A percentile compares a stretch with the other conserved stretches of the same genome.
Evolutionary conservation across 2,888 invertebrate species (phyloP).

Genomic region (Spodoptera littoralis): DNA sequence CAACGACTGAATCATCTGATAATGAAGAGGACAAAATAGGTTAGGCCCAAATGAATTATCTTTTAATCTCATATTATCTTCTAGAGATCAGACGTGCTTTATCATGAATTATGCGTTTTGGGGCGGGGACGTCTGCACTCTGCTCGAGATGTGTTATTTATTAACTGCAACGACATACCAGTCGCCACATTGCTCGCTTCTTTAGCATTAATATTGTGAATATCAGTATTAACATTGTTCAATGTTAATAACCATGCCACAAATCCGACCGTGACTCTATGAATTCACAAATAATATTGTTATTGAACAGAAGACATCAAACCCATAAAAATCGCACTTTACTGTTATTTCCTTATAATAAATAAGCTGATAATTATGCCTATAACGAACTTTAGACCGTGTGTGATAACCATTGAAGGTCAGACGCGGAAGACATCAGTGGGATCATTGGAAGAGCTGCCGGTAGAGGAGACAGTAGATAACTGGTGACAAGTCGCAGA

Average conservation of each 20-base stretch:
- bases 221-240: not conserved
- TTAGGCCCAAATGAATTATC: constrained; percentile 17
- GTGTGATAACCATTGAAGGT: constrained; percentile 43
- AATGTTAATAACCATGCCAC: not conserved
- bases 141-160: constrained; percentile 28
- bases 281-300: too few relatives aligned
- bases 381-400: constrained; percentile 11
- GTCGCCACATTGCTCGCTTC: not conserved
- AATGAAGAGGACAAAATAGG: constrained; percentile 1
- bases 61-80: constrained; percentile 8
- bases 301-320: too few relatives aligned
- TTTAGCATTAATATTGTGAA: too few relatives aligned
- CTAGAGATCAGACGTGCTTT: constrained; percentile 4
- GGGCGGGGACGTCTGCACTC: constrained; percentile 8
- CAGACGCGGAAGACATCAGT: constrained; percentile 8
- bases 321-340: too few relatives aligned
- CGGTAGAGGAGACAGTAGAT: constrained; percentile 23
- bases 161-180: constrained; percentile 13
- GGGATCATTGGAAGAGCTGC: constrained; percentile 26
- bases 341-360: not conserved
- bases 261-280: too few relatives aligned
- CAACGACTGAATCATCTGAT: constrained; percentile 18
- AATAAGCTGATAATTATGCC: constrained; percentile 18
- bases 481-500: constrained; percentile 24
- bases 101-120: constrained; percentile 10